Evolutionary conservation across 2,113 vertebrate species (phyloP).

Genomic region (Tachysurus fulvidraco): DNA sequence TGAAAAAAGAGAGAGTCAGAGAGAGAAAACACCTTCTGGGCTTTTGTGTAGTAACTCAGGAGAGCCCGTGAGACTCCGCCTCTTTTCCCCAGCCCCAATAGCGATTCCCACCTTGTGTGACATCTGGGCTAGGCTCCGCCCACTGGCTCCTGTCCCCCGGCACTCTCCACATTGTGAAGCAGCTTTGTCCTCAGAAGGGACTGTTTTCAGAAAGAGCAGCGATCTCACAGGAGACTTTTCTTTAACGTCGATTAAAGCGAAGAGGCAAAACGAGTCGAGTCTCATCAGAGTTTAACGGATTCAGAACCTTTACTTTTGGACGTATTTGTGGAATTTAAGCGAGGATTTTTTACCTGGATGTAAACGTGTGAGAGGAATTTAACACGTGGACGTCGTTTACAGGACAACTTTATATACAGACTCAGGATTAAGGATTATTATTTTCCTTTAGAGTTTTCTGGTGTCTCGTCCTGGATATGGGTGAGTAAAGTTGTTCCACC

Average conservation of each 20-base stretch:
- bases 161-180: conserved; percentile 68
- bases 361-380: neutral
- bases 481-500: conserved; percentile 44
- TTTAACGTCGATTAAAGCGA: neutral
- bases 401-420: neutral
- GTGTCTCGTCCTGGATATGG: conserved; percentile 50
- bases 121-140: conserved; percentile 71
- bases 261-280: too few relatives aligned
- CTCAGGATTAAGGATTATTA: neutral
- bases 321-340: neutral
- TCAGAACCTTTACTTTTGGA: neutral
- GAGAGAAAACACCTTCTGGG: conserved; percentile 4
- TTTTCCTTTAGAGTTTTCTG: neutral
- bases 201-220: conserved; percentile 51
- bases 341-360: neutral
- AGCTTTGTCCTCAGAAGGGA: conserved; percentile 68
- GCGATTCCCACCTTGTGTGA: conserved; percentile 73
- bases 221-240: neutral
- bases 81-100: conserved; percentile 22
- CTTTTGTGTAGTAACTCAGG: neutral
- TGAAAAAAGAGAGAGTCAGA: too few relatives aligned
- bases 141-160: conserved; percentile 51
- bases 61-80: neutral
- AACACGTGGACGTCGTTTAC: neutral
- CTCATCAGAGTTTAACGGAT: neutral